These are phyloP conservation scores for Trachelus troglodyta DNA, from an alignment of 2,888 invertebrate species.

Conservation along the genomic window DNA sequence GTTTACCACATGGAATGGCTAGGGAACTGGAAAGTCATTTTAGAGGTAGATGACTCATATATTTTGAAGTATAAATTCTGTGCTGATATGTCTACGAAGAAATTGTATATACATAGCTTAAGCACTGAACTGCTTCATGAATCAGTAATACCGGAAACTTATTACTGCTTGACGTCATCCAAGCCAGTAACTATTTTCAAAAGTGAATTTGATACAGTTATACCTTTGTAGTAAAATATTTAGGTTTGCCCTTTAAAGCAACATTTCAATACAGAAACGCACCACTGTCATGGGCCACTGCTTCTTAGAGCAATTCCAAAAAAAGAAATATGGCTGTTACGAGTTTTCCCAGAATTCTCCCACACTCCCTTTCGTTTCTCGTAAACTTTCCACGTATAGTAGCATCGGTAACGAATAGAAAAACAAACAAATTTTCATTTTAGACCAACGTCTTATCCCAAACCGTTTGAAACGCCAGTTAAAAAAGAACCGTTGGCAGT, in stretches of 20 bases:
- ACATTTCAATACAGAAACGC: background rate
- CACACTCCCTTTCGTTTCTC: background rate
- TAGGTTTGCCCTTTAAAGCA: background rate
- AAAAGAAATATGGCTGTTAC: background rate
- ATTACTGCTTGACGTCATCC: background rate
- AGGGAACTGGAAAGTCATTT: background rate
- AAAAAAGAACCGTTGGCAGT: background rate
- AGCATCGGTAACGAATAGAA: background rate
- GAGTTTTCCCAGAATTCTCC: background rate
- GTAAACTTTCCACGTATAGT: background rate
- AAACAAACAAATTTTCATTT: background rate
- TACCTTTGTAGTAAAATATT: background rate
- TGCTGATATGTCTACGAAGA: background rate
- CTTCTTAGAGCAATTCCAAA: background rate
- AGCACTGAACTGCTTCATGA: background rate
- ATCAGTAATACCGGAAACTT: background rate
- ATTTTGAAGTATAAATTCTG: background rate
- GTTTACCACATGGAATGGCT: background rate
- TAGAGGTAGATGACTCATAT: background rate
- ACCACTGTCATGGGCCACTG: background rate
- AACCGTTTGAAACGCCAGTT: background rate
- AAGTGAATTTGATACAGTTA: background rate
- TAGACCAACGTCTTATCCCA: background rate
- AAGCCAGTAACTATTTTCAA: background rate
- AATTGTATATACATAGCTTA: background rate